Conservation (phyloP, 2,888 invertebrate genomes). For the Steinernema scapterisci region DNA sequence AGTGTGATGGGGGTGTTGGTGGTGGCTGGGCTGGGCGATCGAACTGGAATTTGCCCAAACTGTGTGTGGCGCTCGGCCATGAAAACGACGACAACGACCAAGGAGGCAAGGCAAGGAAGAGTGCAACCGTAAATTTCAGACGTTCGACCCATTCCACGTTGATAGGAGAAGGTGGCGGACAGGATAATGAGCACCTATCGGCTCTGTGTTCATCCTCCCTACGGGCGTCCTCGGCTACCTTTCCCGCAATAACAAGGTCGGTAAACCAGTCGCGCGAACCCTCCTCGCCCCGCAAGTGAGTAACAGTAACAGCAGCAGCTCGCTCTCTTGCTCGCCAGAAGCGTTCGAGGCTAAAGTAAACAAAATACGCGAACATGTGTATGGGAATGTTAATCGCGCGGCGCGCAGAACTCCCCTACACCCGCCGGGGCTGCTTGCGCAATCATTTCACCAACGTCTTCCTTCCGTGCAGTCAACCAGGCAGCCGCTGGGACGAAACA, state of each 20-base stretch:
- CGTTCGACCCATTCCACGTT: not conserved
- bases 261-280: constrained; percentile 8
- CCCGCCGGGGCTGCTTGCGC: not conserved
- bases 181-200: not conserved
- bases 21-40: not conserved
- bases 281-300: not conserved
- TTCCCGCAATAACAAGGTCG: constrained; percentile 15
- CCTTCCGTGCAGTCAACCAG: not conserved
- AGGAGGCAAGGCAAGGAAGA: not conserved
- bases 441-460: not conserved
- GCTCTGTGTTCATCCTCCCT: not conserved
- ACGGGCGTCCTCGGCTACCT: no score
- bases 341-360: constrained; percentile 24
- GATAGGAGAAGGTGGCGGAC: not conserved
- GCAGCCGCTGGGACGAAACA: not conserved
- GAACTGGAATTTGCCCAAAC: not conserved
- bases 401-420: not conserved
- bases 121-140: not conserved
- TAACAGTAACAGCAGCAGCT: not conserved
- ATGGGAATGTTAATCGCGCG: constrained; percentile 27
- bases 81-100: not conserved
- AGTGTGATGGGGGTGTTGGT: no score
- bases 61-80: not conserved
- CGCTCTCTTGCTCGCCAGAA: not conserved
- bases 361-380: constrained; percentile 20